Percentiles rank a stretch among this genome's conserved stretches.
These are phyloP conservation scores for Atta cephalotes DNA, from an alignment of 1,140 invertebrate species.

Conservation along the genomic window DNA sequence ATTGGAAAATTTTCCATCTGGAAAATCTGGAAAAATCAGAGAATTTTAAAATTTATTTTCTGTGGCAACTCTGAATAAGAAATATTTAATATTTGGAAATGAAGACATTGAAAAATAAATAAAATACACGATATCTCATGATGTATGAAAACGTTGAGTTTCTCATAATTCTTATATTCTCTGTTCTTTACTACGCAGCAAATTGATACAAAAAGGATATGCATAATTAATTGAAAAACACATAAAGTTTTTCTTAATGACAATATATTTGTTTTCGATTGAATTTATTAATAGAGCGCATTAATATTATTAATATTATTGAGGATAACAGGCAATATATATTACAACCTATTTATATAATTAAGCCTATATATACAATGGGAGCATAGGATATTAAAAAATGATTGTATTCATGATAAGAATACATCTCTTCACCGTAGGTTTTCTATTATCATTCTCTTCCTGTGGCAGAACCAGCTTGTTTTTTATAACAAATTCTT, in stretches of 20 bases:
- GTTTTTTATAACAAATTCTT: constrained; percentile 53
- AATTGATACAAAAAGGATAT: constrained; percentile 2
- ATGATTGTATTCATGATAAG: constrained; percentile 28
- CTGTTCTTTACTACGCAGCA: neutral
- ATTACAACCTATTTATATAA: constrained; percentile 79
- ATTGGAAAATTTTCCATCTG: too few relatives aligned
- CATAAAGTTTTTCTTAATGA: constrained; percentile 77
- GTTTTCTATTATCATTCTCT: constrained; percentile 20
- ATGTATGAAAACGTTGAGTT: neutral
- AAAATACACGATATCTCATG: neutral
- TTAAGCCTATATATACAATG: constrained; percentile 65
- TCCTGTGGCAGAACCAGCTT: constrained; percentile 28
- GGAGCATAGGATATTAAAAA: constrained; percentile 71
- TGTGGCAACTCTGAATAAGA: too few relatives aligned
- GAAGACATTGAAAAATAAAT: neutral
- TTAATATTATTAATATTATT: constrained; percentile 78
- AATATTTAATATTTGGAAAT: neutral
- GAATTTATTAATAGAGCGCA: constrained; percentile 79
- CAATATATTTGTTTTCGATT: constrained; percentile 80
- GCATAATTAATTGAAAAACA: neutral
- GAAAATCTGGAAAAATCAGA: too few relatives aligned
- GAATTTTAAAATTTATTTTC: too few relatives aligned
- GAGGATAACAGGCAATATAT: constrained; percentile 84
- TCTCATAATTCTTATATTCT: neutral
- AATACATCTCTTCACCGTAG: neutral